Conservation (phyloP, 1,140 invertebrate species). For the Drosophila pseudoobscura region DNA sequence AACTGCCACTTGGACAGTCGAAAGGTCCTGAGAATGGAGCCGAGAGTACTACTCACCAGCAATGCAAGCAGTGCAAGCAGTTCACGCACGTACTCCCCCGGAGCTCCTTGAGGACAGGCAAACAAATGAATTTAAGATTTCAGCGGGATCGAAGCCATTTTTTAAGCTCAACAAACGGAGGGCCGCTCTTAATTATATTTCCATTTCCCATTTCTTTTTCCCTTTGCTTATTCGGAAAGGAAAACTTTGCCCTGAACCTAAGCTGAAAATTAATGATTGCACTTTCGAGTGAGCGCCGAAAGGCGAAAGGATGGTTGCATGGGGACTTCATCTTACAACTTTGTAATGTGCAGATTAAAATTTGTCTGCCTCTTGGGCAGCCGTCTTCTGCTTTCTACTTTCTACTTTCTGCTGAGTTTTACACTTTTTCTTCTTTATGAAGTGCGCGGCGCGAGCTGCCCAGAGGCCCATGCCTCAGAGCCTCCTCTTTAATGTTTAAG, state of each 20-base stretch:
- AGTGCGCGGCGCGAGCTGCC: conserved; percentile 52
- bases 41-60: too few relatives aligned
- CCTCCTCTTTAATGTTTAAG: conserved; percentile 52
- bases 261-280: conserved; percentile 77
- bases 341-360: conserved; percentile 74
- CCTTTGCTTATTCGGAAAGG: conserved; percentile 48
- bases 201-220: conserved; percentile 41
- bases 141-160: conserved; percentile 41
- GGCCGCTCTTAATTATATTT: conserved; percentile 56
- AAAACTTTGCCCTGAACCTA: conserved; percentile 33
- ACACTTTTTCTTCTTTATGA: conserved; percentile 35
- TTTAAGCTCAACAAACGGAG: conserved; percentile 47
- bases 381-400: conserved; percentile 17
- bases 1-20: conserved; percentile 54
- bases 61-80: conserved; percentile 47
- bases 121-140: conserved; percentile 66
- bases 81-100: conserved; percentile 53
- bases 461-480: conserved; percentile 9
- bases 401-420: conserved; percentile 32
- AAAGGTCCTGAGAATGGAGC: too few relatives aligned
- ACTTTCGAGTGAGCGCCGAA: conserved; percentile 44
- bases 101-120: conserved; percentile 15
- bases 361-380: conserved; percentile 43
- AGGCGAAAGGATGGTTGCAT: conserved; percentile 36
- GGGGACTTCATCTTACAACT: conserved; percentile 53